Percentiles rank a stretch among this genome's conserved stretches.
phyloP scores from a whole-genome alignment of 2,797 vertebrate genomes.

The Varecia variegata region DNA sequence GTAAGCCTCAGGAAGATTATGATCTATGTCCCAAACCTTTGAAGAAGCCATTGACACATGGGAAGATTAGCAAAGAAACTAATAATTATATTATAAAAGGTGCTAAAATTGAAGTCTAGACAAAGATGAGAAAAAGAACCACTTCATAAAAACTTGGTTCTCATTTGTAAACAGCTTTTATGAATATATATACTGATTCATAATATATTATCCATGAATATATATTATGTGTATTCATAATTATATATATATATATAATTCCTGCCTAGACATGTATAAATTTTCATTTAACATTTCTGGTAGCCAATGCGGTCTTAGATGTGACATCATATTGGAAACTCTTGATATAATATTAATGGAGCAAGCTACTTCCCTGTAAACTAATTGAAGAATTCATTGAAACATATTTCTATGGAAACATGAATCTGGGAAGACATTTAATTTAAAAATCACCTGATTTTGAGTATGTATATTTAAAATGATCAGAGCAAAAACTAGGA shows the following conservation, averaged over 20 bases:
- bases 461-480: neutral
- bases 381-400: neutral
- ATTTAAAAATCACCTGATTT: constrained; percentile 29
- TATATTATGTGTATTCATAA: neutral
- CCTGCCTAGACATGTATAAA: neutral
- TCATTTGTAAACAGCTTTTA: constrained; percentile 13
- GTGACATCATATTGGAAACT: neutral
- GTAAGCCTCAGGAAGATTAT: constrained; percentile 11
- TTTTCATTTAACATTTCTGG: neutral
- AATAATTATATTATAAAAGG: constrained; percentile 38
- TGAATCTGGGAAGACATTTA: neutral
- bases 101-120: constrained; percentile 6
- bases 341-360: neutral
- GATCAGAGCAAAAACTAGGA: neutral
- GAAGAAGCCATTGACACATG: neutral
- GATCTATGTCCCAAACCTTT: neutral
- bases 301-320: neutral
- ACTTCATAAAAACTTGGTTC: constrained; percentile 18
- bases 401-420: neutral
- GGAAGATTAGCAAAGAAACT: constrained; percentile 5
- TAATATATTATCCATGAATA: neutral
- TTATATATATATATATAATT: neutral
- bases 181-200: neutral
- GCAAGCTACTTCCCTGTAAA: neutral
- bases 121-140: neutral